Evolutionary conservation across 1,140 invertebrate genomes (phyloP), one percentile per base, ranked within the genome.

Genomic region (Carposina sasakii): DNA sequence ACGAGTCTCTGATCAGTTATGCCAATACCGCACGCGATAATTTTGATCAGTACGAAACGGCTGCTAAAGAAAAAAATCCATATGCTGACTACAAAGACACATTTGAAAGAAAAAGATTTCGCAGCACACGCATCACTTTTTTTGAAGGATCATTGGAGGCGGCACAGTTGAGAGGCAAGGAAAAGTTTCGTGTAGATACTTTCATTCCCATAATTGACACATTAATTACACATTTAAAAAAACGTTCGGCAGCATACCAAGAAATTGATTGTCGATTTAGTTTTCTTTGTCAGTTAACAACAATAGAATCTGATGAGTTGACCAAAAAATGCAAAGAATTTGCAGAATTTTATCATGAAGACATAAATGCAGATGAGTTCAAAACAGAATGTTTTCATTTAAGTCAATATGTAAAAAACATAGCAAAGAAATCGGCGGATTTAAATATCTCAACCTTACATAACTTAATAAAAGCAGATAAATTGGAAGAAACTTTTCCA

Each of bases 401-500:
- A 54, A 57, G 8, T 44, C 47, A 54, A 57, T 61, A 54, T 28
- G 57, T 61, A 24, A 53, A 53, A 57, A 62, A 40, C 47, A 26
- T 49, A 45, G 48, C 50, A 20, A 51, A 33, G 46, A 28, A 52
- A 45, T 47, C 47, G 33, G 49, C 28, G 48, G 31, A 21, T 39
- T 15, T 31, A 17, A 56, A 51, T n/a, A 33, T 53, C 10, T 44
- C 10, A 42, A 24, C 8, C 28, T 19, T 52, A 37, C 24, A 44
- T 45, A 13, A 36, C 19, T 34, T 57, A 31, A 48, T 47, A 36
- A 56, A 49, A 28, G 19, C 50, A 37, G 54, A 57, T 45, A 61
- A 61, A 57, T 42, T 58, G 48, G 48, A 54, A 62, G 48, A 62
- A 20, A 58, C 52, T 24, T 62, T 54, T 57, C 56, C 54, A 30